Conservation (phyloP, 2,113 vertebrate genomes). For the Chunga burmeisteri region DNA sequence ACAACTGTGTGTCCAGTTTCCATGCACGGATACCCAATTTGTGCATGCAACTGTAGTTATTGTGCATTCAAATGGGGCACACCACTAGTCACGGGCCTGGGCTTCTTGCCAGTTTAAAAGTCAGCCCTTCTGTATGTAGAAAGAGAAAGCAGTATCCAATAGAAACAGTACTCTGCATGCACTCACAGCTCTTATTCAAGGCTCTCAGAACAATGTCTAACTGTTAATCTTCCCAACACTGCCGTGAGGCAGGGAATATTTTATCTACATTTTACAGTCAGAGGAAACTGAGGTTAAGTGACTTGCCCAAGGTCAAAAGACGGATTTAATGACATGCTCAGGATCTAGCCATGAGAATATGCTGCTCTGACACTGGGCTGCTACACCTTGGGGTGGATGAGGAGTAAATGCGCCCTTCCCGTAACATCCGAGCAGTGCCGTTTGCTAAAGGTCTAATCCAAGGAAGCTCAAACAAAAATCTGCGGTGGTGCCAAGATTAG, state of each 20-base stretch:
- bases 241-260: slow-evolving; percentile 61
- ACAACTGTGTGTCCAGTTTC: slow-evolving; percentile 59
- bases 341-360: slow-evolving; percentile 39
- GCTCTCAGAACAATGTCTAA: slow-evolving; percentile 61
- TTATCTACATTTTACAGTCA: slow-evolving; percentile 61
- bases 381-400: slow-evolving; percentile 4
- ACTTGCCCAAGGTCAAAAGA: slow-evolving; percentile 63
- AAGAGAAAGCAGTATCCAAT: slow-evolving; percentile 58
- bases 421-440: background rate
- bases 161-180: slow-evolving; percentile 54
- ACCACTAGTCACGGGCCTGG: slow-evolving; percentile 61
- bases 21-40: slow-evolving; percentile 58
- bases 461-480: slow-evolving; percentile 64
- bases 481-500: slow-evolving; percentile 58
- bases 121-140: slow-evolving; percentile 56
- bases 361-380: slow-evolving; percentile 5
- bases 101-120: slow-evolving; percentile 66
- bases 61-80: slow-evolving; percentile 60
- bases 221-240: slow-evolving; percentile 58
- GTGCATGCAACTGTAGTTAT: slow-evolving; percentile 62
- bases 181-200: slow-evolving; percentile 56
- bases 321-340: slow-evolving; percentile 31
- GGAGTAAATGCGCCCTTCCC: background rate
- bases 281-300: slow-evolving; percentile 65
- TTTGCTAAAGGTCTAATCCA: slow-evolving; percentile 63